Evolutionary conservation across 2,888 invertebrate genomes (phyloP), one percentile per base, ranked within the genome.

Genomic region (Bhutanitis thaidina): DNA sequence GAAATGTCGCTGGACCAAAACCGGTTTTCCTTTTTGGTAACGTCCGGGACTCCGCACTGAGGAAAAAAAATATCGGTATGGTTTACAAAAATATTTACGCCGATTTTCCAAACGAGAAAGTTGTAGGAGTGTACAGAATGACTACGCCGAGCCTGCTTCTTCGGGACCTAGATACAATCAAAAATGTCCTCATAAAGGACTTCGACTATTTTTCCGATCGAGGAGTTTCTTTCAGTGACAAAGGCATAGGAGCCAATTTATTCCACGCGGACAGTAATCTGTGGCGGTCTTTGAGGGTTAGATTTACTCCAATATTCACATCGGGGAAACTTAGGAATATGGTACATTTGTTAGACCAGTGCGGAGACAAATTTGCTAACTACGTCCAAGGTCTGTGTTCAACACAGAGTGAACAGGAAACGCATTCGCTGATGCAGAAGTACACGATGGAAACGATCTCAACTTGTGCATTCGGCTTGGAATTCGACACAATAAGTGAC

Each of bases 251-350:
- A 14, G 53, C 53, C 5, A 79, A 82, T 46, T 53, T 83, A 20
- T 80, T 82, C 43, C 68, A 71, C 39, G 67, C 74, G 0, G 69
- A 75, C 27, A 74, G 67, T 4, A 72, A 77, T 0, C 66, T 65
- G 0, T 83, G 83, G 83, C 57, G 61, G 7, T 55, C 67, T 0
- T 56, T 80, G n/a, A 67, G 80, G 44, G 66, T 61, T 34, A 61
- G 64, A 1, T 71, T 83, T 15, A 70, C 74, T 0, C 74, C 5
- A 69, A 80, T 78, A n/a, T 82, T 81, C 45, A 77, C 78, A 1
- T 67, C 80, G 0, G 71, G 74, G 1, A 82, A 82, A 60, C 56
- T 80, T 9, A 80, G 71, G 53, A 75, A 73, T 25, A 81, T 82
- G 80, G 61, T 76, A 14, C 58, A 71, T 53, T 47, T 81, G 20